Evolutionary conservation across 2,888 invertebrate genomes (phyloP).

Genomic region (Aporophyla lueneburgensis): DNA sequence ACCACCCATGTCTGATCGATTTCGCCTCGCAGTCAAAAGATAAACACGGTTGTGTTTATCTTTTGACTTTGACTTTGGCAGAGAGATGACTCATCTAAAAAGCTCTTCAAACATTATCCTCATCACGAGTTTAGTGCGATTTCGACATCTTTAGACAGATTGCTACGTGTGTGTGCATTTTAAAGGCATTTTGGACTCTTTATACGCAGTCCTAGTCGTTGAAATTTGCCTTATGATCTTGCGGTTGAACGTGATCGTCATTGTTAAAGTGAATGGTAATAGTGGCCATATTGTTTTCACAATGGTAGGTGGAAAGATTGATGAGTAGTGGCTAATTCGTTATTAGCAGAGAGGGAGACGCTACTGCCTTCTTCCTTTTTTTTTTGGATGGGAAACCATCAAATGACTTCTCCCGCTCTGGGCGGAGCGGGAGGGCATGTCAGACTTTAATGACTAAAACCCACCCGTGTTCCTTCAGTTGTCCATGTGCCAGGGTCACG

Average conservation of each 20-base stretch:
- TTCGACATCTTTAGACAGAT: constrained; percentile 30
- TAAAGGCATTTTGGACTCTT: constrained; percentile 1
- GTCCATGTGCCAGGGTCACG: too few relatives aligned
- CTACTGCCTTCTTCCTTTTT: neutral
- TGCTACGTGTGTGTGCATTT: constrained; percentile 22
- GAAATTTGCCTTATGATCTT: constrained; percentile 10
- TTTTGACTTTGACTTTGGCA: too few relatives aligned
- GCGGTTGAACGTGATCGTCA: neutral
- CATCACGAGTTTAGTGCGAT: constrained; percentile 5
- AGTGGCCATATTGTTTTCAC: neutral
- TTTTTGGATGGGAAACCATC: too few relatives aligned
- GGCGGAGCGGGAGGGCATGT: too few relatives aligned
- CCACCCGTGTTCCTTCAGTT: too few relatives aligned
- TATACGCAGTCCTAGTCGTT: constrained; percentile 1
- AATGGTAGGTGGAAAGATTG: neutral
- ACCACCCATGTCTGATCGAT: constrained; percentile 10
- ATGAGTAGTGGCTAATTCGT: too few relatives aligned
- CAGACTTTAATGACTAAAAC: too few relatives aligned
- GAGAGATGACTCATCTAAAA: neutral
- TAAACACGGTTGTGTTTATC: too few relatives aligned
- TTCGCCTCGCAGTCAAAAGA: neutral
- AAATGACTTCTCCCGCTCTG: too few relatives aligned
- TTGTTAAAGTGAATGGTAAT: neutral
- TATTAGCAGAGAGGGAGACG: neutral
- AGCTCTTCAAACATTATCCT: constrained; percentile 40